Base-by-base conservation (phyloP, 2,113 vertebrate species). In the Prochilodus magdalenae region DNA sequence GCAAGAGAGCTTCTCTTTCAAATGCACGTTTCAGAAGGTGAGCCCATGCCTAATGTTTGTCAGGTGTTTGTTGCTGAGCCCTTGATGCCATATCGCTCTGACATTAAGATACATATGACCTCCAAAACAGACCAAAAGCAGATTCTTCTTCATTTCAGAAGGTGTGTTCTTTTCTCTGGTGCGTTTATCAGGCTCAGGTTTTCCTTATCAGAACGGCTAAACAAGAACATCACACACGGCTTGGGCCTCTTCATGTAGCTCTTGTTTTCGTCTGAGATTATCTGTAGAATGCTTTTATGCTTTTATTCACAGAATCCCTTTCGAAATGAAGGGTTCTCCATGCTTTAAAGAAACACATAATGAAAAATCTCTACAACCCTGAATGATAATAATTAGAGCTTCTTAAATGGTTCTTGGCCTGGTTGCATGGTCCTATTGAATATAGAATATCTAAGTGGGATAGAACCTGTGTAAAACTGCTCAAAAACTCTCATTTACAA, bases 1-100 rank as follows among this genome's bases (percentile, higher is more conserved):
- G 86, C 90, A 90, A 91, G 89, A 89, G 89, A 90, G 84, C 49
- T 77, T 81, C 82, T 88, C 87, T 89, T 89, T 86, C 88, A 87
- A 91, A 89, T 79, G 83, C 78, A 85, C 73, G 77, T 80, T 44
- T 44, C 5, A 44, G 85, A 89, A 91, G 91, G 90, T 93, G 89
- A 74, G 87, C 85, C 78, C 15, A 78, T 55, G 44, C 51, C 44
- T 27, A 72, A 73, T 63, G 47, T 75, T 77, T 30, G 51, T 49
- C 57, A 40, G 60, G 70, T 76, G 74, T 73, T 65, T 73, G 79
- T 53, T 63, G 44, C 47, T 55, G 14, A 69, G 29, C 20, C 22
- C 18, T 53, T 20, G 47, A 74, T 81, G 70, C 70, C 27, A 26
- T 80, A 53, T 73, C 59, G 6, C 44, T 4, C 22, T 73, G 57